Conservation (phyloP, 2,113 vertebrate species). For the Chlamydotis undulata region DNA sequence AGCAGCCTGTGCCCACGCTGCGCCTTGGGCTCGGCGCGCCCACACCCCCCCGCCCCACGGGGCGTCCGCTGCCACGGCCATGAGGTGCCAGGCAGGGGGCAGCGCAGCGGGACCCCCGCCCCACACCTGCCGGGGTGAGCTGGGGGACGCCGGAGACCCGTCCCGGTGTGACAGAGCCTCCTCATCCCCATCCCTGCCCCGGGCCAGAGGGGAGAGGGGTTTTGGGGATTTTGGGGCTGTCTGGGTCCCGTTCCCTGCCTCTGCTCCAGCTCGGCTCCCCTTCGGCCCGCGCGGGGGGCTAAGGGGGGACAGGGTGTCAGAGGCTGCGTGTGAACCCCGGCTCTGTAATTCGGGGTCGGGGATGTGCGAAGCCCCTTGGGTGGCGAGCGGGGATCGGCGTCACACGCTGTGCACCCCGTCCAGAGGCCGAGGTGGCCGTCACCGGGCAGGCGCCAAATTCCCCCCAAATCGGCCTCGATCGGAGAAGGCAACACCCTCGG, state of each 20-base stretch:
- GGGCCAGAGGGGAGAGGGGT: neutral
- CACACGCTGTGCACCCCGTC: fast-evolving
- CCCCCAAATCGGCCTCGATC: too few relatives aligned
- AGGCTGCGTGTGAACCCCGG: fast-evolving
- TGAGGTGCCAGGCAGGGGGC: neutral
- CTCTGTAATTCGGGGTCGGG: neutral
- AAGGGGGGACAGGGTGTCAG: neutral
- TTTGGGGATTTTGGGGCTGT: neutral
- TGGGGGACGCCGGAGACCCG: fast-evolving
- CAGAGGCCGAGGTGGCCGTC: neutral
- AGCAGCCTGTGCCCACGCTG: neutral
- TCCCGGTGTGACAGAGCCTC: neutral
- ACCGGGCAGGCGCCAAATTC: too few relatives aligned
- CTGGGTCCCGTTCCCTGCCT: fast-evolving
- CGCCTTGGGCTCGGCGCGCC: neutral
- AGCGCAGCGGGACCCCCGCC: neutral
- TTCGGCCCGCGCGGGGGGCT: fast-evolving
- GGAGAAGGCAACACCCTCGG: too few relatives aligned
- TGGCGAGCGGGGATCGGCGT: neutral
- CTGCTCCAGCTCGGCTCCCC: neutral
- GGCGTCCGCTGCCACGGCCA: fast-evolving
- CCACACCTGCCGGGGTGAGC: neutral
- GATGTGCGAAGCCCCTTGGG: neutral
- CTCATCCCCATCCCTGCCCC: neutral
- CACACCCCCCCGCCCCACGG: neutral